Evolutionary conservation across 2,888 invertebrate species (phyloP), one percentile per base, ranked within the genome.

Genomic region (Steinernema scapterisci): DNA sequence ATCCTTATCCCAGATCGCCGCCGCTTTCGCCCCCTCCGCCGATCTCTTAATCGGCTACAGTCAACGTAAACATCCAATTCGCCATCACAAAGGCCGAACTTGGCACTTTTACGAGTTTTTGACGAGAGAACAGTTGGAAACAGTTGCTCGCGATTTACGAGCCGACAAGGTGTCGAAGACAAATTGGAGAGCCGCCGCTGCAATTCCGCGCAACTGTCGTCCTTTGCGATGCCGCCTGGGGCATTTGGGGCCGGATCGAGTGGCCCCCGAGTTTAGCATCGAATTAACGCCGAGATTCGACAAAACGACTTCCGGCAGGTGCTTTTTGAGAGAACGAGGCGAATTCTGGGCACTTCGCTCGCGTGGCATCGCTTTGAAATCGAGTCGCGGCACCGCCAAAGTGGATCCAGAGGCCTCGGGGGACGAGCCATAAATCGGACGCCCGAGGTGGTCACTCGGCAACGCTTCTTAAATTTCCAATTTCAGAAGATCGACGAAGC

Each of bases 401-500:
- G 38, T n/a, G 38, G 5, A 3, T 13, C 13, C 48, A 19, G 13
- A 48, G 48, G 6, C 21, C 52, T 3, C 21, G 52, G 11, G 23
- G 21, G 21, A 9, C 16, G 21, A n/a, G 19, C 13, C 16, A 16
- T 48, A 48, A 19, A n/a, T n/a, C 48, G 38, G n/a, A n/a, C n/a
- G n/a, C 7, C 45, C 13, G 45, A 45, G 45, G 48, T 48, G 48
- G 48, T 13, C 48, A 48, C 48, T 48, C 19, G 38, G 38, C 52
- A 23, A 5, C 48, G 48, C n/a, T 2, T 23, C 19, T 21, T 52
- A 52, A 52, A 21, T 52, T 52, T 23, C 52, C 52, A 81, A 73
- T 88, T 95, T 89, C 95, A 96, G 93, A 93, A 93, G 74, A 94
- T 96, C 85, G 93, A 95, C 82, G 94, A 94, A 87, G 92, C 93